Conservation (phyloP, 2,797 vertebrate genomes). For the Pseudomugil tenellus region DNA sequence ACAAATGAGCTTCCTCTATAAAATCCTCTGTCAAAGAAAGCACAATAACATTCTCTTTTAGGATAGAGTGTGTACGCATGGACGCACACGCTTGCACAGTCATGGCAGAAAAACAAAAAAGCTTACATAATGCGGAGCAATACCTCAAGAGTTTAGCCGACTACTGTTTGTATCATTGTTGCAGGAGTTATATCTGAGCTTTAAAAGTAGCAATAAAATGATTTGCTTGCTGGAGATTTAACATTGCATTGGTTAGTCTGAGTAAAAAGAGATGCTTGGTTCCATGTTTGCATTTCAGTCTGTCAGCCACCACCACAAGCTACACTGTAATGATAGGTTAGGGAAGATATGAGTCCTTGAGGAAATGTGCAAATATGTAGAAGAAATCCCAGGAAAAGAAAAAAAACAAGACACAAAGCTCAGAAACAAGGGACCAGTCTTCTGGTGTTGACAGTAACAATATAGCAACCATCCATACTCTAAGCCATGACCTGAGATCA, state of each 20-base stretch:
- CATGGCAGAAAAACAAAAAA: constrained; percentile 46
- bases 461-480: constrained; percentile 18
- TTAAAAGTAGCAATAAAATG: constrained; percentile 37
- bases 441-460: constrained; percentile 21
- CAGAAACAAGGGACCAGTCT: constrained; percentile 1
- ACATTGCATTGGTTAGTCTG: constrained; percentile 25
- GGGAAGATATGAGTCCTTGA: constrained; percentile 47
- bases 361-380: constrained; percentile 54
- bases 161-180: constrained; percentile 26
- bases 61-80: constrained; percentile 21
- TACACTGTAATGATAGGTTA: constrained; percentile 61
- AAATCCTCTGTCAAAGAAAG: constrained; percentile 46
- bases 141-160: constrained; percentile 48
- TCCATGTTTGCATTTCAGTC: constrained; percentile 60
- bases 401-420: not conserved
- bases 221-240: constrained; percentile 55
- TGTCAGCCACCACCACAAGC: constrained; percentile 47
- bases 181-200: constrained; percentile 21
- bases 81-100: constrained; percentile 16
- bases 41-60: constrained; percentile 43
- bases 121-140: constrained; percentile 67
- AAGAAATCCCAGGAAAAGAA: constrained; percentile 20
- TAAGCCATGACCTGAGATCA: constrained; percentile 36
- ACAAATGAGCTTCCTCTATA: constrained; percentile 59
- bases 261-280: constrained; percentile 36